Evolutionary conservation across 1,140 invertebrate genomes (phyloP).

Genomic region (Phymorhynchus buccinoides): DNA sequence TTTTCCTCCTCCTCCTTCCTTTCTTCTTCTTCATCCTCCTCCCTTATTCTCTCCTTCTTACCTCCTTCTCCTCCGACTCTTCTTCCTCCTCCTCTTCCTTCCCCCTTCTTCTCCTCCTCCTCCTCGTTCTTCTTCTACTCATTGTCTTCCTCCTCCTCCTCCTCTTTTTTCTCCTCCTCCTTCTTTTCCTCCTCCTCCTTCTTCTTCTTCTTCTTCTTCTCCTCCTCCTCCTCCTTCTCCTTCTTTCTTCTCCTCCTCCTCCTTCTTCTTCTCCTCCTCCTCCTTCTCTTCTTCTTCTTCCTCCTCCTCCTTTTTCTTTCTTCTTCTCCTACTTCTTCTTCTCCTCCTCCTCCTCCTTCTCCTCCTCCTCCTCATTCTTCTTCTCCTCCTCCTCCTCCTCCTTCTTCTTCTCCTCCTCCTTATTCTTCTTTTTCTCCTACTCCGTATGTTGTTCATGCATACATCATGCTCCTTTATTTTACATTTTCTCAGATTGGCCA

Average conservation of each 20-base stretch:
- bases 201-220: neutral
- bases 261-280: neutral
- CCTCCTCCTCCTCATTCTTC: too few relatives aligned
- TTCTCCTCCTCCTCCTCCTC: too few relatives aligned
- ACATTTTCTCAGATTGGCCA: conserved; percentile 55
- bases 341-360: too few relatives aligned
- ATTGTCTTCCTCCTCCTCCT: neutral
- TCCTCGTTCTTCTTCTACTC: neutral
- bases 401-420: too few relatives aligned
- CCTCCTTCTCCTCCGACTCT: neutral
- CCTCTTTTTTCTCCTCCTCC: neutral
- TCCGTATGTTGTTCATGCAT: too few relatives aligned
- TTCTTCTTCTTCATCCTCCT: neutral
- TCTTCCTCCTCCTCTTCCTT: neutral
- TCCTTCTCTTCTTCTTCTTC: neutral
- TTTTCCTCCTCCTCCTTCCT: neutral
- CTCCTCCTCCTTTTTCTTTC: too few relatives aligned
- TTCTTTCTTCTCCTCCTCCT: neutral
- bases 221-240: neutral
- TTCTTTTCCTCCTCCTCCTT: neutral
- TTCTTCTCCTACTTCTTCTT: too few relatives aligned
- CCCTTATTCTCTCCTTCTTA: neutral
- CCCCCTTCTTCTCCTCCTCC: neutral
- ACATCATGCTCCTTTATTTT: too few relatives aligned
- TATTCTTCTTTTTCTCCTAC: too few relatives aligned